Evolutionary conservation across 2,113 vertebrate species (phyloP).

Genomic region (Zosterops lateralis): DNA sequence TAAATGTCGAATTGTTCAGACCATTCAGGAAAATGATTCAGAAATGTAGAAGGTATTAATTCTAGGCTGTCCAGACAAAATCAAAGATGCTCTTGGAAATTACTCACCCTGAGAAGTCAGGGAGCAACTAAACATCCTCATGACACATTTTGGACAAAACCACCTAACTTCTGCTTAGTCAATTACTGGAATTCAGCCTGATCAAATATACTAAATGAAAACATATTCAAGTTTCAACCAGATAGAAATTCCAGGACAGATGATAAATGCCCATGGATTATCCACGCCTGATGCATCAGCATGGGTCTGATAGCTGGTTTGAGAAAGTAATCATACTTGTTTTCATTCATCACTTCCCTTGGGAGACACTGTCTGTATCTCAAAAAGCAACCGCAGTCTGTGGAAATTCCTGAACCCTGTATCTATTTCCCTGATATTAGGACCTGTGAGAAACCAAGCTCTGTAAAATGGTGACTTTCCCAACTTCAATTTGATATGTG

Average conservation of each 20-base stretch:
- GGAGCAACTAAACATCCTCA: neutral
- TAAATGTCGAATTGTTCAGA: neutral
- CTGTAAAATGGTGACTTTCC: neutral
- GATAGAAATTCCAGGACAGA: neutral
- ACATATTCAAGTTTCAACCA: neutral
- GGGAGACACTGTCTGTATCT: neutral
- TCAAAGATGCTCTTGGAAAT: neutral
- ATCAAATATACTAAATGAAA: neutral
- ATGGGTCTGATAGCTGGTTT: neutral
- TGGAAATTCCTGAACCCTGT: neutral
- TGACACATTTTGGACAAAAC: neutral
- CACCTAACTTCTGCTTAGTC: neutral
- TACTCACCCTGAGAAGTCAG: neutral
- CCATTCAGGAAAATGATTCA: neutral
- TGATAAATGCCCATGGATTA: neutral
- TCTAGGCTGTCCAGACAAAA: neutral
- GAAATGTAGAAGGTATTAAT: neutral
- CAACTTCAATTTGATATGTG: neutral
- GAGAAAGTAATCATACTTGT: neutral
- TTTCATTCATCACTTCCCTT: neutral
- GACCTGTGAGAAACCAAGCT: neutral
- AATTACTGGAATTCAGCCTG: neutral
- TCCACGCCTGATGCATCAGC: neutral
- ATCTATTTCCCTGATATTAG: constrained; percentile 4
- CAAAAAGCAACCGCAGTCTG: neutral